A percentile compares a stretch with the other conserved stretches of the same genome.
Conservation (phyloP, 2,113 vertebrate species). For the Mionectes macconnelli region DNA sequence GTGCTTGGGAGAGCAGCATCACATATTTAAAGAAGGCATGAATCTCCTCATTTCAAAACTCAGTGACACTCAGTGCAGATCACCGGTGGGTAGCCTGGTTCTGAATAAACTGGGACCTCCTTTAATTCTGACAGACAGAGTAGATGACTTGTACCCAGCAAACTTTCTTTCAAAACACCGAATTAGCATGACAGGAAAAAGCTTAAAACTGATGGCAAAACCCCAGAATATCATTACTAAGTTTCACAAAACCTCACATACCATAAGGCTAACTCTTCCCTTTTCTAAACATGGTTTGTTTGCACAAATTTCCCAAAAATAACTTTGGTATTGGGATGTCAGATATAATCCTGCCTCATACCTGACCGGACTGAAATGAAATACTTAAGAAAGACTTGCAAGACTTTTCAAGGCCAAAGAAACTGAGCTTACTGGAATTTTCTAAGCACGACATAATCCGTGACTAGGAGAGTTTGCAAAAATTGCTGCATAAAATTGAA, state of each 20-base stretch:
- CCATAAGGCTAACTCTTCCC: background rate
- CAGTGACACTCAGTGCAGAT: background rate
- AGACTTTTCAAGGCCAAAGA: background rate
- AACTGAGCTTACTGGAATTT: constrained; percentile 4
- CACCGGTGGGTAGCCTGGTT: background rate
- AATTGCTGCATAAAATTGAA: background rate
- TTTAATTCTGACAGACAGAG: background rate
- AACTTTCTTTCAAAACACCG: background rate
- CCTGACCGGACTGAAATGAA: background rate
- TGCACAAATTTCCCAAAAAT: constrained; percentile 13
- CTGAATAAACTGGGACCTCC: background rate
- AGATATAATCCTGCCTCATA: background rate
- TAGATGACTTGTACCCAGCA: background rate
- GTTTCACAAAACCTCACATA: constrained; percentile 4
- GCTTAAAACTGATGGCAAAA: background rate
- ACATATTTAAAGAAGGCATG: background rate
- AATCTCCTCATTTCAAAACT: background rate
- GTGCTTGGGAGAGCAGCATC: background rate
- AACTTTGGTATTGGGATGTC: constrained; percentile 14
- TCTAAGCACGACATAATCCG: background rate
- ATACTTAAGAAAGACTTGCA: background rate
- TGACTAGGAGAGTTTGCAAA: background rate
- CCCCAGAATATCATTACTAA: background rate
- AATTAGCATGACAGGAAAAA: background rate
- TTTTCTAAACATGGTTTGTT: background rate